phyloP scores from a whole-genome alignment of 2,888 invertebrate genomes.

The Dicyrtoma fusca region DNA sequence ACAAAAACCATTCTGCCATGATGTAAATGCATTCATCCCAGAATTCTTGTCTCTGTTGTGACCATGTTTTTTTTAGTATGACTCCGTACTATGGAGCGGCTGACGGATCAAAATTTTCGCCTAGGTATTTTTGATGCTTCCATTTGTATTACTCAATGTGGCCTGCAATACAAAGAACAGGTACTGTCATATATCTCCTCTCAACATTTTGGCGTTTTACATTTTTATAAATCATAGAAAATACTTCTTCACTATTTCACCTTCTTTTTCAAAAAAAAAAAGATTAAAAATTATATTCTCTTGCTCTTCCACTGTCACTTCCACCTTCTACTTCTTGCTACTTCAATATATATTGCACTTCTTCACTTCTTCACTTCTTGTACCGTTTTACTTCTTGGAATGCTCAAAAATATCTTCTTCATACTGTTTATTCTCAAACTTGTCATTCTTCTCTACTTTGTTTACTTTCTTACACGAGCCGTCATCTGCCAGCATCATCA shows the following conservation, averaged over 20 bases:
- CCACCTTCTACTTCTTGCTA: background rate
- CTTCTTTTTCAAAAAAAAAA: too few species aligned
- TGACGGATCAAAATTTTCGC: conserved; percentile 35
- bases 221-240: background rate
- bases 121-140: conserved; percentile 38
- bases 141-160: conserved; percentile 35
- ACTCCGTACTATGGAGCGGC: conserved; percentile 36
- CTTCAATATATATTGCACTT: background rate
- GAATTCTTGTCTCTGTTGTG: conserved; percentile 23
- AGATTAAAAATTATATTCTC: too few species aligned
- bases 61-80: conserved; percentile 19
- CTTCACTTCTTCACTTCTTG: background rate
- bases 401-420: background rate
- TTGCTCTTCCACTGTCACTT: background rate
- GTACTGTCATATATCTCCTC: conserved; percentile 30
- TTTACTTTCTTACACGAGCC: conserved; percentile 8
- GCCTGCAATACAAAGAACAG: conserved; percentile 28
- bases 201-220: conserved; percentile 30
- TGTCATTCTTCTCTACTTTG: background rate
- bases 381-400: background rate
- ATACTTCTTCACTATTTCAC: background rate
- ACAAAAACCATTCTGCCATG: background rate
- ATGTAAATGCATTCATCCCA: conserved; percentile 16
- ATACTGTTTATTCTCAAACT: background rate
- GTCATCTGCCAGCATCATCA: too few species aligned